These are phyloP conservation scores for Beris chalybata DNA, from an alignment of 2,888 invertebrate genomes.

Conservation along the genomic window DNA sequence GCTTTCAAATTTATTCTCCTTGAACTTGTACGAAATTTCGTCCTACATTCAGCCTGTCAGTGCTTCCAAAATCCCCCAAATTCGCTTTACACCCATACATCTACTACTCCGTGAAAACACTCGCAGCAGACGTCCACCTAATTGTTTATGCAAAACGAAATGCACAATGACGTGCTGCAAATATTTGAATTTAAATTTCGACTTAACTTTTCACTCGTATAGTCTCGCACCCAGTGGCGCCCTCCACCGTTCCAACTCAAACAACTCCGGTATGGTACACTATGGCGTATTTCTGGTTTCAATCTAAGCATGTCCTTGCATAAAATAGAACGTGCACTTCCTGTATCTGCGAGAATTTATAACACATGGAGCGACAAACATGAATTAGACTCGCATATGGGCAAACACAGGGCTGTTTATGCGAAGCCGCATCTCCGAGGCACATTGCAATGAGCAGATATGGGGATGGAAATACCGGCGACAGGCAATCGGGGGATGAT, in stretches of 20 bases:
- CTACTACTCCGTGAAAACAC: too few relatives aligned
- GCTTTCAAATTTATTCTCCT: too few relatives aligned
- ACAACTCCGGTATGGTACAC: neutral
- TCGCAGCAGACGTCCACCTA: constrained; percentile 22
- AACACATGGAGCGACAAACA: constrained; percentile 32
- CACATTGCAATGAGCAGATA: constrained; percentile 20
- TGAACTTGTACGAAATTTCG: too few relatives aligned
- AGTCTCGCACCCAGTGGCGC: neutral
- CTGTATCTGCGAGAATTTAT: constrained; percentile 31
- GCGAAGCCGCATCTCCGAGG: constrained; percentile 29
- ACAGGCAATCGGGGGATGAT: too few relatives aligned
- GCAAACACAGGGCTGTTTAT: constrained; percentile 36
- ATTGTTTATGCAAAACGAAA: constrained; percentile 38
- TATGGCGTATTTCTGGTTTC: constrained; percentile 1
- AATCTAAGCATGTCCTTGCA: constrained; percentile 27
- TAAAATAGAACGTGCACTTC: constrained; percentile 29
- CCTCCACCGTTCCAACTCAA: too few relatives aligned
- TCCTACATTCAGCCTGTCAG: too few relatives aligned
- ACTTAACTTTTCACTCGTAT: constrained; percentile 35
- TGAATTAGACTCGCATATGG: constrained; percentile 36
- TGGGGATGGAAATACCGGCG: constrained; percentile 16
- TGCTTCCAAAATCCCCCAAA: too few relatives aligned
- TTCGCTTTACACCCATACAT: too few relatives aligned
- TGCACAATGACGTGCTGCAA: constrained; percentile 36
- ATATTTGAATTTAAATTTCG: constrained; percentile 38